Evolutionary conservation across 30 jellyfish, hydroid and myxozoan species (phyloP).

Genomic region (Pseudorhiza aurosa): DNA sequence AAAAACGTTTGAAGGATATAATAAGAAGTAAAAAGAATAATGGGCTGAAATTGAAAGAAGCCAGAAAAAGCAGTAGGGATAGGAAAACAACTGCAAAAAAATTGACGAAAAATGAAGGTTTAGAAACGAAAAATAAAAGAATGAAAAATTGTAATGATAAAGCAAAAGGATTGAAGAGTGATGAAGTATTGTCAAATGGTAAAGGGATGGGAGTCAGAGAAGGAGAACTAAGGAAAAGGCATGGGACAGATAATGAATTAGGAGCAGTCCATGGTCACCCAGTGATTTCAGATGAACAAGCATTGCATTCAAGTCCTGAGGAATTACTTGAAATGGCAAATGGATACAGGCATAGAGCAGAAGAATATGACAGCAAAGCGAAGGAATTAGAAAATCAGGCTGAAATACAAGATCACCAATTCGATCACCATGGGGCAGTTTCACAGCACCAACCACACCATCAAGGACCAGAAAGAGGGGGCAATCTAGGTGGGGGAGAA

Average conservation of each 20-base stretch:
- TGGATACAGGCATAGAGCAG: slow-evolving; percentile 73
- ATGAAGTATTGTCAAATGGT: too few species aligned
- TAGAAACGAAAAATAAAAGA: neutral
- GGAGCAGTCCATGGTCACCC: slow-evolving; percentile 75
- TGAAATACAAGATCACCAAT: slow-evolving; percentile 71
- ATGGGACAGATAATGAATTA: slow-evolving; percentile 34
- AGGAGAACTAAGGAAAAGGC: neutral
- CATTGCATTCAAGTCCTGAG: slow-evolving; percentile 63
- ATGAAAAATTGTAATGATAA: too few species aligned
- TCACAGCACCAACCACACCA: slow-evolving; percentile 55
- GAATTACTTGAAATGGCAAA: slow-evolving; percentile 63
- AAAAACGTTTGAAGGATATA: neutral
- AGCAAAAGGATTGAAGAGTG: too few species aligned
- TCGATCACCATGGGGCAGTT: slow-evolving; percentile 33
- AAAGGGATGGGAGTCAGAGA: neutral
- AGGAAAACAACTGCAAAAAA: neutral
- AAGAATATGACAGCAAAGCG: slow-evolving; percentile 73
- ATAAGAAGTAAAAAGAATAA: neutral
- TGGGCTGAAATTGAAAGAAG: neutral
- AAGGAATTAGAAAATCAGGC: slow-evolving; percentile 77
- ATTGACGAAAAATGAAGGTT: neutral
- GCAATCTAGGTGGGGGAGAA: slow-evolving; percentile 17
- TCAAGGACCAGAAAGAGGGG: slow-evolving; percentile 73
- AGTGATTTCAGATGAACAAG: slow-evolving; percentile 54
- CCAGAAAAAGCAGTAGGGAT: too few species aligned